phyloP scores from a whole-genome alignment of 1,140 invertebrate species.

The Orussus abietinus region DNA sequence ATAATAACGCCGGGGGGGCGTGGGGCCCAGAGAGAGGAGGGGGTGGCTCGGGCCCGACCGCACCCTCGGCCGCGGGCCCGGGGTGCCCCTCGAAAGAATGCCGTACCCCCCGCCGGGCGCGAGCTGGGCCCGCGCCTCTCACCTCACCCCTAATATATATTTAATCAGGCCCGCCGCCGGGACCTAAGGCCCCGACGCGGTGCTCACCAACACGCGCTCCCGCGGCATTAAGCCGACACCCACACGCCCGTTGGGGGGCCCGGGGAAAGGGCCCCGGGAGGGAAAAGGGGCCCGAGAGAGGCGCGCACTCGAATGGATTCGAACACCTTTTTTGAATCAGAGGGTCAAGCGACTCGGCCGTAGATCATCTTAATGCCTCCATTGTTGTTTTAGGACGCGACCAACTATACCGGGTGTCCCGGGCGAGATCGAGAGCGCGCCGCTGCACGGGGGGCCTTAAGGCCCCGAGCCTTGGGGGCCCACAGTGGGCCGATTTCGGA shows the following conservation, averaged over 20 bases:
- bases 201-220: conserved; percentile 28
- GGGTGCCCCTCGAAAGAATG: conserved; percentile 45
- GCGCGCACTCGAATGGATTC: conserved; percentile 40
- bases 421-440: too few species aligned
- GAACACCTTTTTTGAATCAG: conserved; percentile 53
- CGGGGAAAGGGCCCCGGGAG: too few species aligned
- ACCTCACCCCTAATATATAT: conserved; percentile 46
- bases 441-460: too few species aligned
- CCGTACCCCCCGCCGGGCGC: conserved; percentile 44
- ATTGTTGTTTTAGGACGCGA: conserved; percentile 53
- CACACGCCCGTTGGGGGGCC: conserved; percentile 33
- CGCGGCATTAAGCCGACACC: conserved; percentile 45
- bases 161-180: conserved; percentile 39
- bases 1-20: conserved; percentile 27
- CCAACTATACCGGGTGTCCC: conserved; percentile 42
- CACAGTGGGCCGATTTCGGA: too few species aligned
- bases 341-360: conserved; percentile 51
- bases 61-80: conserved; percentile 40
- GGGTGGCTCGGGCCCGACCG: too few species aligned
- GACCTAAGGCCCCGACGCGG: conserved; percentile 27
- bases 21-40: conserved; percentile 15
- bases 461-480: too few species aligned
- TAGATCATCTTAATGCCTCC: conserved; percentile 54
- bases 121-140: conserved; percentile 21
- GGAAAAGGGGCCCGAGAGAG: conserved; percentile 14